Evolutionary conservation across 2,113 vertebrate species (phyloP), one percentile per base, ranked within the genome.

Genomic region (Eidolon helvum): DNA sequence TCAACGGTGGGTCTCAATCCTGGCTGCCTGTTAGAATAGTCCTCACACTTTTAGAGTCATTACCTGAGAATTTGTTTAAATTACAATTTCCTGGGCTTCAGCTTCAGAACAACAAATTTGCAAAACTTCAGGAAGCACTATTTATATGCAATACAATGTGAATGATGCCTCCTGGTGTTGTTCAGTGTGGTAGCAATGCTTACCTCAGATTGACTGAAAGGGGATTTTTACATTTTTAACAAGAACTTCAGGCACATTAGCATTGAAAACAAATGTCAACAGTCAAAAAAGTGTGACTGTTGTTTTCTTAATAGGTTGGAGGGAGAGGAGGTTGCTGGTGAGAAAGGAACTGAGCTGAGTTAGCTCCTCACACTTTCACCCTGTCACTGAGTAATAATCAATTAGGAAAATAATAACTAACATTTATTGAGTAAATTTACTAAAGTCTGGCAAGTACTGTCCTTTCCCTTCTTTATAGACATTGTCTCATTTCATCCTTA

Each of bases 141-240:
- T 98, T 97, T 88, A 92, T 88, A 95, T 94, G 71, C 43, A 87
- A 77, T 33, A 18, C 48, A 50, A 88, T 40, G 97, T 96, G 96
- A 97, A 97, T 55, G 95, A 90, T 92, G 95, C 94, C 96, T 90
- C 97, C 96, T 97, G 97, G 96, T 97, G 97, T 94, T 97, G 96
- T 97, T 95, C 94, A 72, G 28, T 74, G 95, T 65, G 83, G 48
- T 55, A 53, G 78, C 68, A 26, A 28, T 2, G 57, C 82, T 91
- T 43, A 11, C 78, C n/a, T 43, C 35, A 11, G 43, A 50, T 12
- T 33, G 74, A 77, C 21, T 84, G 66, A 92, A 90, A 57, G 63
- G 90, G 75, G 65, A 40, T 61, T 92, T 94, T 96, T 95, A 87
- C 97, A 95, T 96, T 65, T 91, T 93, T 93, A 92, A n/a, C 97